phyloP scores from a whole-genome alignment of 1,140 invertebrate genomes.

The Drosophila truncata region DNA sequence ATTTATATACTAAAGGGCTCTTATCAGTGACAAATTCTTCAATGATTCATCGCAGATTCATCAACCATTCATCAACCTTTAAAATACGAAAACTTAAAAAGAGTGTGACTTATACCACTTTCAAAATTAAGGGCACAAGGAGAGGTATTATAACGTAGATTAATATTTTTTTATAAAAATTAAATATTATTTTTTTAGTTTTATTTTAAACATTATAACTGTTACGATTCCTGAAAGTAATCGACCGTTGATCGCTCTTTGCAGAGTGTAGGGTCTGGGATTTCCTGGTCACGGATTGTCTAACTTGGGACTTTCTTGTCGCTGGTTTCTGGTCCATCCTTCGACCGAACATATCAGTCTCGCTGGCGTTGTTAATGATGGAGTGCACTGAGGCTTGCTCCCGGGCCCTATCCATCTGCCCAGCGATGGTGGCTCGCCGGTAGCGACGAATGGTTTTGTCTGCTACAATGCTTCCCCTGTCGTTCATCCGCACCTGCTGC shows the following conservation, averaged over 20 bases:
- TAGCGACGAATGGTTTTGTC: constrained; percentile 18
- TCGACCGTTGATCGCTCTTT: not conserved
- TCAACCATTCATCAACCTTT: no score
- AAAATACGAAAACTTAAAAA: no score
- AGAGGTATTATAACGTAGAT: no score
- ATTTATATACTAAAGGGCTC: not conserved
- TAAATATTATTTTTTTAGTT: no score
- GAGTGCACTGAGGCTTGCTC: not conserved
- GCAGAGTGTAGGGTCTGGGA: not conserved
- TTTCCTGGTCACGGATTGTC: not conserved
- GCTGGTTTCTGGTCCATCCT: no score
- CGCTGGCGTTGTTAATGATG: not conserved
- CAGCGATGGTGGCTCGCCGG: not conserved
- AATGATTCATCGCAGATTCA: not conserved
- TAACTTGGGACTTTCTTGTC: not conserved
- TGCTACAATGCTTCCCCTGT: not conserved
- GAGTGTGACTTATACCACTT: no score
- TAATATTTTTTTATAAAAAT: no score
- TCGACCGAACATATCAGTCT: not conserved
- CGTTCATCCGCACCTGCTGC: not conserved
- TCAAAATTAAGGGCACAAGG: no score
- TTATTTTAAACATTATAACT: no score
- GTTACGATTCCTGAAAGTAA: no score
- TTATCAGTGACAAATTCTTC: not conserved
- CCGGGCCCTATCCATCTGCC: not conserved